Evolutionary conservation across 2,113 vertebrate genomes (phyloP).

Genomic region (Chaenocephalus aceratus): DNA sequence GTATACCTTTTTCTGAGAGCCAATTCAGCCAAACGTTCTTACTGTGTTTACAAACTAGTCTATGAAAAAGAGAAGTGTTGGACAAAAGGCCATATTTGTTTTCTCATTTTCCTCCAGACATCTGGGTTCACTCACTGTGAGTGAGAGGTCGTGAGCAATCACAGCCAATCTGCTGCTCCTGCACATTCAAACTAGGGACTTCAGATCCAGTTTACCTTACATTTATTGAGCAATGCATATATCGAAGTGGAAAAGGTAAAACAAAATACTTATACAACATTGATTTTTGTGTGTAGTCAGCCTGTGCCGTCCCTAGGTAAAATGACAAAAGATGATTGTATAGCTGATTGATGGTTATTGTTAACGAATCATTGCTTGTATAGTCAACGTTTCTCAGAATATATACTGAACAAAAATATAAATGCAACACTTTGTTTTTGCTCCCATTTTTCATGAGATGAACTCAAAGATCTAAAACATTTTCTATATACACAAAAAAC

Average conservation of each 20-base stretch:
- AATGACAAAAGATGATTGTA: not conserved
- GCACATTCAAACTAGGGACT: not conserved
- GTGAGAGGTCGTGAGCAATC: conserved; percentile 2
- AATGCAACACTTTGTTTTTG: too few relatives aligned
- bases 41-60: not conserved
- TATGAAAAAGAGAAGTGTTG: conserved; percentile 1
- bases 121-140: conserved; percentile 24
- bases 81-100: conserved; percentile 16
- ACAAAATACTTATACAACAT: not conserved
- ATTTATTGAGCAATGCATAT: not conserved
- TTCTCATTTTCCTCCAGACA: not conserved
- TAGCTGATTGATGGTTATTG: too few relatives aligned
- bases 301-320: not conserved
- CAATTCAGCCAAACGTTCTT: not conserved
- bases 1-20: not conserved
- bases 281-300: not conserved
- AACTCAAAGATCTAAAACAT: too few relatives aligned
- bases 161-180: conserved; percentile 1
- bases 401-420: too few relatives aligned
- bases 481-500: too few relatives aligned
- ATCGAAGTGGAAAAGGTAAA: not conserved
- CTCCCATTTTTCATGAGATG: too few relatives aligned
- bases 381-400: too few relatives aligned
- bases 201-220: not conserved
- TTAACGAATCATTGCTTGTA: too few relatives aligned